phyloP scores from a whole-genome alignment of 2,888 invertebrate genomes.

The Baccha elongata region DNA sequence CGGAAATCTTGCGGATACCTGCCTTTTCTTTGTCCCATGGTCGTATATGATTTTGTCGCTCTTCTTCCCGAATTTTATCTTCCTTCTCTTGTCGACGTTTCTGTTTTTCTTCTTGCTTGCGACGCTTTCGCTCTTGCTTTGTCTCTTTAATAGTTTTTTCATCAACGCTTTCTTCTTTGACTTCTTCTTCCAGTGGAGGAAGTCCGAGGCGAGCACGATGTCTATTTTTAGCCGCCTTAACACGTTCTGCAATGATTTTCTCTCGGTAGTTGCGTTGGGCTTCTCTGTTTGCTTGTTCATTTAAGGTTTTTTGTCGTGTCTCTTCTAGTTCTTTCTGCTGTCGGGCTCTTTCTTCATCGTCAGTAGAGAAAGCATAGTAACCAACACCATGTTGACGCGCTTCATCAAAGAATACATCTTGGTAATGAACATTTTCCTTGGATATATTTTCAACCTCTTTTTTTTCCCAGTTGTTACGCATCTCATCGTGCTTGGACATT shows the following conservation, averaged over 20 bases:
- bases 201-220: constrained; percentile 89
- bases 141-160: constrained; percentile 50
- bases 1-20: constrained; percentile 75
- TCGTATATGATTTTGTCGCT: constrained; percentile 83
- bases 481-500: constrained; percentile 86
- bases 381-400: constrained; percentile 96
- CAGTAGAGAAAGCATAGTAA: constrained; percentile 94
- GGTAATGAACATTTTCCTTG: constrained; percentile 93
- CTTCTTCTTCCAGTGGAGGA: constrained; percentile 85
- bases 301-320: constrained; percentile 87
- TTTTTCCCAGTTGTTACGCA: constrained; percentile 93
- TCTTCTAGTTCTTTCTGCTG: constrained; percentile 91
- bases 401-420: constrained; percentile 96
- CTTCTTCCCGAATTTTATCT: constrained; percentile 80
- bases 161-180: constrained; percentile 77
- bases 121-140: constrained; percentile 78
- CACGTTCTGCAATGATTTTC: constrained; percentile 87
- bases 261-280: constrained; percentile 85
- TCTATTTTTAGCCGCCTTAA: constrained; percentile 89
- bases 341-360: constrained; percentile 89
- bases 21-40: constrained; percentile 88
- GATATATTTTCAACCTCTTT: constrained; percentile 89
- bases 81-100: constrained; percentile 77
- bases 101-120: constrained; percentile 76
- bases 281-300: constrained; percentile 86